phyloP scores from a whole-genome alignment of 2,797 vertebrate genomes.

The Rousettus madagascariensis region DNA sequence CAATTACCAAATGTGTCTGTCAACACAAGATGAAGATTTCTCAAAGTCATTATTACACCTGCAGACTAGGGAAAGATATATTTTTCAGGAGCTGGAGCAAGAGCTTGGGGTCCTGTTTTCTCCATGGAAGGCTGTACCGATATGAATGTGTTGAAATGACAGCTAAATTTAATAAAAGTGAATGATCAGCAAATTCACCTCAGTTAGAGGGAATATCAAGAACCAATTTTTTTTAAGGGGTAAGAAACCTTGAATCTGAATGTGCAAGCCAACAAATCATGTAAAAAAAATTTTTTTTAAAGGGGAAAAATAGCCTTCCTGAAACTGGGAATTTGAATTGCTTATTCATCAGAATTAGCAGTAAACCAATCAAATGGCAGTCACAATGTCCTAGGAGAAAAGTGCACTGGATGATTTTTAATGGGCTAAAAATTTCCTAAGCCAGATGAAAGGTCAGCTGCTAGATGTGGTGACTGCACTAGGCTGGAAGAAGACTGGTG shows the following conservation, averaged over 20 bases:
- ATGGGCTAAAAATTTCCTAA: neutral
- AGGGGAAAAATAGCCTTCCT: neutral
- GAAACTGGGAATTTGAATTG: neutral
- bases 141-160: neutral
- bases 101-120: neutral
- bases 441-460: neutral
- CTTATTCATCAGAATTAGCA: conserved; percentile 18
- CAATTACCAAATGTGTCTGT: neutral
- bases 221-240: neutral
- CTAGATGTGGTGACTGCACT: neutral
- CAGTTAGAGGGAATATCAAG: neutral
- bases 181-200: neutral
- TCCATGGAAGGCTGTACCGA: neutral
- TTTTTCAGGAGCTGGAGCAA: neutral
- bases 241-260: neutral
- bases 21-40: conserved; percentile 1
- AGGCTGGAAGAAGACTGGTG: neutral
- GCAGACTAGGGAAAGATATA: neutral
- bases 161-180: neutral
- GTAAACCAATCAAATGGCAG: neutral
- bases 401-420: conserved; percentile 9
- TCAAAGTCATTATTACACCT: neutral
- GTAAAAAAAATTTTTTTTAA: neutral
- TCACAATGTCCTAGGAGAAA: conserved; percentile 14
- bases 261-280: neutral